A percentile compares a stretch with the other conserved stretches of the same genome.
phyloP scores from a whole-genome alignment of 2,113 vertebrate genomes.

The Phainopepla nitens region DNA sequence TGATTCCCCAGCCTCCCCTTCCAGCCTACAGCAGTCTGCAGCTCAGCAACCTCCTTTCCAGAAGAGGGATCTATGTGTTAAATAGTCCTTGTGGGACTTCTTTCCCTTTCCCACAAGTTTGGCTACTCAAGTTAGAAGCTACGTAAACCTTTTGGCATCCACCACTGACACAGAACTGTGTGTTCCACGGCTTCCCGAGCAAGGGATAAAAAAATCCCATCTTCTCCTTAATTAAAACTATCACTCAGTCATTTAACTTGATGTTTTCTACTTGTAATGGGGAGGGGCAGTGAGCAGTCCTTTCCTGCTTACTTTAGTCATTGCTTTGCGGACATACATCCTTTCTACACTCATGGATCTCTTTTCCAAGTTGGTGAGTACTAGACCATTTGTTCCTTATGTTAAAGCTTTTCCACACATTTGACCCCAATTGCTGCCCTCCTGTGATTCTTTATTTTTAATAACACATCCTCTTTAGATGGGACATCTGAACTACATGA shows the following conservation, averaged over 20 bases:
- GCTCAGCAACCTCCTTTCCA: slow-evolving; percentile 44
- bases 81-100: neutral
- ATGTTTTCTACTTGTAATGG: neutral
- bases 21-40: slow-evolving; percentile 5
- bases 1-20: slow-evolving; percentile 5
- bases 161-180: neutral
- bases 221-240: neutral
- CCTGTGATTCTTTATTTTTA: neutral
- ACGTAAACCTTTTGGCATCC: neutral
- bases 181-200: neutral
- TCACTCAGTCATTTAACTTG: neutral
- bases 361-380: neutral
- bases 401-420: neutral
- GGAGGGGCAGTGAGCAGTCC: neutral
- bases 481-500: neutral
- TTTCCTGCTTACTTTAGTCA: neutral
- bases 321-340: neutral
- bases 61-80: neutral
- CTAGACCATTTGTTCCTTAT: neutral
- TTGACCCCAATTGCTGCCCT: neutral
- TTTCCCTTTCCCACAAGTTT: neutral
- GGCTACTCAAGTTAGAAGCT: neutral
- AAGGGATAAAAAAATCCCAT: neutral
- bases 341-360: neutral
- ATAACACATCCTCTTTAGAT: neutral